These are phyloP conservation scores for Melinopterus prodromus DNA, from an alignment of 2,888 invertebrate species.

Conservation along the genomic window DNA sequence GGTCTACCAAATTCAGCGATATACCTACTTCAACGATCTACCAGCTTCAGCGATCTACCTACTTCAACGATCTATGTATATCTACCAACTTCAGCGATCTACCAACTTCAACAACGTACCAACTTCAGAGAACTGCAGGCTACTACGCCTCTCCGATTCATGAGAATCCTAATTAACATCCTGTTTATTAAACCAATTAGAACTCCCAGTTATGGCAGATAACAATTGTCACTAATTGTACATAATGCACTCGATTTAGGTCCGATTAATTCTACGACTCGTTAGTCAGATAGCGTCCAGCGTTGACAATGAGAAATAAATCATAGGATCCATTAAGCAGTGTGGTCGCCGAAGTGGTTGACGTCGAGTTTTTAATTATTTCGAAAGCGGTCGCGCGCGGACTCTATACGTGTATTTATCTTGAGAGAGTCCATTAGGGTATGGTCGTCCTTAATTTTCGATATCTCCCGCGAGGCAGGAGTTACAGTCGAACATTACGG, in stretches of 20 bases:
- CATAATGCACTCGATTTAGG: neutral
- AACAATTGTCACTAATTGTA: slow-evolving; percentile 4
- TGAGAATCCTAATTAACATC: neutral
- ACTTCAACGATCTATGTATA: no score
- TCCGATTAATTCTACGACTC: neutral
- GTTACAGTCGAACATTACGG: slow-evolving; percentile 47
- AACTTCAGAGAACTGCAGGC: no score
- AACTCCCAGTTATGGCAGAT: neutral
- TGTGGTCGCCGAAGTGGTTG: neutral
- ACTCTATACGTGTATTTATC: slow-evolving; percentile 29
- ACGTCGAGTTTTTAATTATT: slow-evolving; percentile 26
- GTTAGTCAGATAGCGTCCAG: neutral
- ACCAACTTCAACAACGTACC: no score
- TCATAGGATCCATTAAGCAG: neutral
- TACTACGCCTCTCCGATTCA: no score
- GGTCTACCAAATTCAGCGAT: no score
- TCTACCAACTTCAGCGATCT: no score
- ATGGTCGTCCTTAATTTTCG: slow-evolving; percentile 46
- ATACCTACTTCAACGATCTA: no score
- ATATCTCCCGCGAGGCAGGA: slow-evolving; percentile 44
- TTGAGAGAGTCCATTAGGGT: slow-evolving; percentile 37
- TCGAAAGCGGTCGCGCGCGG: slow-evolving; percentile 22
- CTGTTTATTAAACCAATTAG: neutral
- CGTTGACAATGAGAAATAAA: neutral
- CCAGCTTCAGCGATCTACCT: no score